Conservation (phyloP, 2,888 invertebrate genomes). For the Serrognathus titanus region DNA sequence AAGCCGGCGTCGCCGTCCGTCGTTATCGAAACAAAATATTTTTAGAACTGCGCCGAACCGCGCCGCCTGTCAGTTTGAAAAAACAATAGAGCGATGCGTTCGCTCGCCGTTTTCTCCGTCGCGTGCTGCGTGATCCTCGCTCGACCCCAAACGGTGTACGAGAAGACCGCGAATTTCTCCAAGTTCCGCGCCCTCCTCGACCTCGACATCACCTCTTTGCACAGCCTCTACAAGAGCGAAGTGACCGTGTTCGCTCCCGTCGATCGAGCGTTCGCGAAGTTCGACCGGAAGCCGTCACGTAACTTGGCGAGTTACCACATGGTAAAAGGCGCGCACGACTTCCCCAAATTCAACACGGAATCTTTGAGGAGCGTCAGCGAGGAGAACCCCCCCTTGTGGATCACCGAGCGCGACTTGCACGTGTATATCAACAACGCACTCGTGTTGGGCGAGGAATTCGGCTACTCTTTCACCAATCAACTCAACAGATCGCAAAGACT, state of each 20-base stretch:
- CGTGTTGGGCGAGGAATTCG: constrained; percentile 58
- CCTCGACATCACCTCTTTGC: too few species aligned
- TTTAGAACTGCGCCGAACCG: too few species aligned
- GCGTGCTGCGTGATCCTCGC: too few species aligned
- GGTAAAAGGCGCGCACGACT: constrained; percentile 56
- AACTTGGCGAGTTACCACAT: constrained; percentile 41
- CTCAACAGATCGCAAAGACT: constrained; percentile 52
- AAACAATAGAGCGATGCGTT: too few species aligned
- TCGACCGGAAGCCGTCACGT: constrained; percentile 12
- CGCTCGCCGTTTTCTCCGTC: too few species aligned
- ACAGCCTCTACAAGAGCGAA: constrained; percentile 48
- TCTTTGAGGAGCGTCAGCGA: constrained; percentile 60
- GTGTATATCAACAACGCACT: constrained; percentile 84
- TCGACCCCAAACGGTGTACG: too few species aligned
- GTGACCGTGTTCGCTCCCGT: constrained; percentile 84
- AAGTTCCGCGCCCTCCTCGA: too few species aligned
- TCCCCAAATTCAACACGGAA: constrained; percentile 53
- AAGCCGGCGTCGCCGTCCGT: too few species aligned
- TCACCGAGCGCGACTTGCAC: constrained; percentile 64
- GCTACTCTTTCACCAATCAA: constrained; percentile 32
- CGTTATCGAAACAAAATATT: too few species aligned
- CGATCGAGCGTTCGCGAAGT: constrained; percentile 68
- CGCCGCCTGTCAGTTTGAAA: too few species aligned
- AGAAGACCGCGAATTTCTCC: too few species aligned
- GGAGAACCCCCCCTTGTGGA: constrained; percentile 82